Base-by-base conservation (phyloP, 53 echinoderm and acorn worm genomes). In the Henricia sp. region DNA sequence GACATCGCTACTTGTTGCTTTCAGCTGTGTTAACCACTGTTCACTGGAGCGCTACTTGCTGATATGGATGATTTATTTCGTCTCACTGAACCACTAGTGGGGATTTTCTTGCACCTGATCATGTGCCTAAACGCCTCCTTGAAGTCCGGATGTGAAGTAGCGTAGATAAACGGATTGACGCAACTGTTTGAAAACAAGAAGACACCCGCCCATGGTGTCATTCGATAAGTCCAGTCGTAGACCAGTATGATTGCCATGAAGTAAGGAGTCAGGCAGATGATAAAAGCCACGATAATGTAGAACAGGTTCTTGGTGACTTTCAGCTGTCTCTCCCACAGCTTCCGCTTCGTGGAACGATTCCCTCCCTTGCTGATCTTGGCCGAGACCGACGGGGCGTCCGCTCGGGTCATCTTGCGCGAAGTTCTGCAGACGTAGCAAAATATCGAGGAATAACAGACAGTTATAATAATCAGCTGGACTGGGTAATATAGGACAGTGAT, bases 291-390 rank as follows among this genome's bases (percentile, higher is more conserved):
- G 69, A 88, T 73, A 40, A 88, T 73, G 65, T 64, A 65, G 52
- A 72, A 40, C 19, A 88, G 65, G 42, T 88, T 88, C 65, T 88
- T 88, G 25, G 88, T 88, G 26, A 88, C 83, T 66, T 70, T 83
- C 33, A 88, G 41, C 52, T 88, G 83, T 33, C 88, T 83, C 55
- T 73, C 64, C 25, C 73, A 57, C 66, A 88, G 46, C 14, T 66
- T 72, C 9, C 20, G 64, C 17, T 46, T 50, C 88, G 74, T 62
- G 1, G 46, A 23, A 4, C 46, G 44, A 64, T 64, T 41, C n/a
- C 43, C 50, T 3, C 80, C 80, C 34, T 53, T 20, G 23, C 48
- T 63, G 14, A 44, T 48, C 24, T 64, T 80, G 0, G 21, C 80
- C 6, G 80, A 80, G 44, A 80, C 46, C n/a, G 80, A 64, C 9